Conservation (phyloP, 2,888 invertebrate genomes). For the Gari tellinella region DNA sequence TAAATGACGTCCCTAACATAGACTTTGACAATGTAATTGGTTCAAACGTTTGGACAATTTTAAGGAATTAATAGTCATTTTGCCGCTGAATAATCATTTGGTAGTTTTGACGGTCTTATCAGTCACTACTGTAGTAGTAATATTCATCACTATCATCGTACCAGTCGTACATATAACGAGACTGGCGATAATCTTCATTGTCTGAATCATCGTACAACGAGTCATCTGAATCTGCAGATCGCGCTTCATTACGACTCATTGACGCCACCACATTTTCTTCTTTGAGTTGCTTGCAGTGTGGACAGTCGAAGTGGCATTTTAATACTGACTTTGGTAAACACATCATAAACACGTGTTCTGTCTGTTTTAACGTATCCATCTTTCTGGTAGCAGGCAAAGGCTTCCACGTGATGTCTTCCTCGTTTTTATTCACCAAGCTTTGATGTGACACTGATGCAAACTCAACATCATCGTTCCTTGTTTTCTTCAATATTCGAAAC, state of each 20-base stretch:
- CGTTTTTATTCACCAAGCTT: not conserved
- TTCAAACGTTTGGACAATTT: no score
- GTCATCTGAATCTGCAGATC: not conserved
- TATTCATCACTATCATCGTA: no score
- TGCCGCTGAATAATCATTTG: no score
- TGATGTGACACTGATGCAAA: conserved; percentile 3
- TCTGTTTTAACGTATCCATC: not conserved
- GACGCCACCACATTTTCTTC: not conserved
- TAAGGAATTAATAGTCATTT: no score
- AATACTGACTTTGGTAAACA: conserved; percentile 14
- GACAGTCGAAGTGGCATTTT: conserved; percentile 28
- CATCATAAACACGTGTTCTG: conserved; percentile 1
- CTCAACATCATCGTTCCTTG: not conserved
- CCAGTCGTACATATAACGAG: no score
- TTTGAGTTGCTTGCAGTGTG: conserved; percentile 27
- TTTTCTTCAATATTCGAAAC: conserved; percentile 5
- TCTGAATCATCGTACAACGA: not conserved
- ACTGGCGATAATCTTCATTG: not conserved
- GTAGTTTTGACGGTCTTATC: no score
- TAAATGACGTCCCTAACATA: no score
- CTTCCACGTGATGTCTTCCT: no score
- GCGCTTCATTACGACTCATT: not conserved
- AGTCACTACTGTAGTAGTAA: no score
- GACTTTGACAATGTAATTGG: no score
- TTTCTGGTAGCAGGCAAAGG: not conserved